Evolutionary conservation across 2,888 invertebrate genomes (phyloP).

Genomic region (Eucera pruinosa): DNA sequence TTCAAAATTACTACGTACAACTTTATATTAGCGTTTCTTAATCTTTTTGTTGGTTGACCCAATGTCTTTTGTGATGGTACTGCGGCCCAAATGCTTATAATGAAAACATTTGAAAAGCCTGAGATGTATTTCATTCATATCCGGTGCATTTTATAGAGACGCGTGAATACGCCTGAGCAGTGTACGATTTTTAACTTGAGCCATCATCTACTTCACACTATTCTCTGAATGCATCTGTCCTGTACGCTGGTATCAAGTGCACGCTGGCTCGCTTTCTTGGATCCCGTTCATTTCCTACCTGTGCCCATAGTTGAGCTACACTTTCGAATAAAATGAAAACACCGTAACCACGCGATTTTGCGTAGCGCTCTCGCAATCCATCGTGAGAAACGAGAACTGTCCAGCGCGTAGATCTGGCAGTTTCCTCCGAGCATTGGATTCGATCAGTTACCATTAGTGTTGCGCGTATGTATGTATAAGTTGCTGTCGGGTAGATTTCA

Average conservation of each 20-base stretch:
- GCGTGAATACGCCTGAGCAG: no score
- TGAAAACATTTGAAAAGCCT: no score
- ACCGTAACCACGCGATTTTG: background rate
- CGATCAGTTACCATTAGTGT: slow-evolving; percentile 30
- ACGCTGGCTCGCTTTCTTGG: background rate
- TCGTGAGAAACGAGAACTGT: background rate
- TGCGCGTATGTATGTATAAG: slow-evolving; percentile 17
- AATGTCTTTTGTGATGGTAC: no score
- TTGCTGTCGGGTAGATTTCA: slow-evolving; percentile 44
- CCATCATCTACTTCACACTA: background rate
- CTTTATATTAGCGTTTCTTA: no score
- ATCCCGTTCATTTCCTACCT: background rate
- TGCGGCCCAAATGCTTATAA: no score
- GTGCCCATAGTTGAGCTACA: background rate
- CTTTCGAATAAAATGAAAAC: background rate
- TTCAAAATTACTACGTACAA: no score
- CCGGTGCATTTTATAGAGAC: no score
- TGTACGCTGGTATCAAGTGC: background rate
- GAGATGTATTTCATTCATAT: no score
- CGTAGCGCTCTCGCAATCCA: background rate
- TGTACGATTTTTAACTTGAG: no score
- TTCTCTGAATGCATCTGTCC: background rate
- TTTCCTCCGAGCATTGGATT: slow-evolving; percentile 4
- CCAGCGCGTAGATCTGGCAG: background rate
- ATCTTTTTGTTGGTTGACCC: no score